These are phyloP conservation scores for Muntiacus reevesi DNA, from an alignment of 2,113 vertebrate genomes.

Conservation along the genomic window DNA sequence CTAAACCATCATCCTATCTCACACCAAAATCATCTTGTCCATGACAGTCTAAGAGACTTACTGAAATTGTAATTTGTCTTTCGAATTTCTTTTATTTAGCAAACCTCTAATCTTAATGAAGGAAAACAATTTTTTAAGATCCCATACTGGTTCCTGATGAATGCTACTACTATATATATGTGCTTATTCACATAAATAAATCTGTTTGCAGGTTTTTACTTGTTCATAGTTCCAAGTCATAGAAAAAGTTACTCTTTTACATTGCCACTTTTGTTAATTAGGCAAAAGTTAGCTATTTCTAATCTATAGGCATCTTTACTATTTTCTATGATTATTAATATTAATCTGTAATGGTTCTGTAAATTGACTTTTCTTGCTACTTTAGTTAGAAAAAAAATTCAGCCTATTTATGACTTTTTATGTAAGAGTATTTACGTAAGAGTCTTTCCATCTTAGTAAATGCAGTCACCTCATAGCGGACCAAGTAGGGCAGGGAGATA, in stretches of 20 bases:
- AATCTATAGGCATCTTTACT: neutral
- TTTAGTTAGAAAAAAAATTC: neutral
- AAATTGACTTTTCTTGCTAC: neutral
- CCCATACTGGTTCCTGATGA: neutral
- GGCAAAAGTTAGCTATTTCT: neutral
- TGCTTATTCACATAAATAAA: slow-evolving; percentile 1
- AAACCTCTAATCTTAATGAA: slow-evolving; percentile 3
- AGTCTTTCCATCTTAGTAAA: neutral
- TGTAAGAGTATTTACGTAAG: neutral
- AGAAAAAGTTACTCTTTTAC: neutral
- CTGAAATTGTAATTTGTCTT: slow-evolving; percentile 19
- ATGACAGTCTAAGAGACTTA: neutral
- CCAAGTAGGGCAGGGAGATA: neutral
- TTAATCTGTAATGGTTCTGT: neutral
- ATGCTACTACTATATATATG: neutral
- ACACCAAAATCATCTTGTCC: neutral
- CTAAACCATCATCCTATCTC: neutral
- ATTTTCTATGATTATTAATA: neutral
- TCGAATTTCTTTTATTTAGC: neutral
- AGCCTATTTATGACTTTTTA: neutral
- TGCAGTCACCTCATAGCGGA: neutral
- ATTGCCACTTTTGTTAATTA: neutral
- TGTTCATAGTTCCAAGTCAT: neutral
- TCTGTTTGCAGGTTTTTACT: neutral
- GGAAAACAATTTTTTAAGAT: neutral